Conservation (phyloP, 1,140 invertebrate genomes). For the Intoshia linei region DNA sequence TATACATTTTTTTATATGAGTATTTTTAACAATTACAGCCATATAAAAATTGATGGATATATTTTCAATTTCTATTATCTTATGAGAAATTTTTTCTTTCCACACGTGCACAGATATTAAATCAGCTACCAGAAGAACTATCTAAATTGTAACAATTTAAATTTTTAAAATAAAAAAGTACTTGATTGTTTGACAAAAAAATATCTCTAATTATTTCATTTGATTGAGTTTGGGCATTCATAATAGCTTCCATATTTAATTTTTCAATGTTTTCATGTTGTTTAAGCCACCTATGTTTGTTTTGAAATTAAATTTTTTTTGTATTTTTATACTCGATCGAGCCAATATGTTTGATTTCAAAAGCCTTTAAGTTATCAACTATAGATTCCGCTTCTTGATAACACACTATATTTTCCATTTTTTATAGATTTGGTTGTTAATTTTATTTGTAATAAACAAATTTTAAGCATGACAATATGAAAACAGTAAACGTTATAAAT, state of each 20-base stretch:
- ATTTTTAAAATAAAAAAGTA: neutral
- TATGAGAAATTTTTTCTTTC: conserved; percentile 19
- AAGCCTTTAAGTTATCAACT: neutral
- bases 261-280: conserved; percentile 22
- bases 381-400: neutral
- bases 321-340: conserved; percentile 1
- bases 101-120: conserved; percentile 18
- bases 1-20: conserved; percentile 7
- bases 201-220: neutral
- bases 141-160: conserved; percentile 7
- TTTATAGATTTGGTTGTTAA: neutral
- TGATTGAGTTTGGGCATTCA: conserved; percentile 10
- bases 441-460: too few relatives aligned
- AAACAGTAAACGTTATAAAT: too few relatives aligned
- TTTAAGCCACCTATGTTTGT: conserved; percentile 18
- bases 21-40: neutral
- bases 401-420: neutral
- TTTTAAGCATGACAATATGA: too few relatives aligned
- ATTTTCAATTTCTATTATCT: conserved; percentile 14
- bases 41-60: conserved; percentile 7
- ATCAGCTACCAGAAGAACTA: conserved; percentile 16
- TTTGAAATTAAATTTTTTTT: too few relatives aligned
- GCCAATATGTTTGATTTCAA: neutral
- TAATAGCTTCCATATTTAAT: conserved; percentile 21
- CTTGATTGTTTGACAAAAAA: neutral